Evolutionary conservation across 2,113 vertebrate species (phyloP), one percentile per base, ranked within the genome.

Genomic region (Dipodomys spectabilis): DNA sequence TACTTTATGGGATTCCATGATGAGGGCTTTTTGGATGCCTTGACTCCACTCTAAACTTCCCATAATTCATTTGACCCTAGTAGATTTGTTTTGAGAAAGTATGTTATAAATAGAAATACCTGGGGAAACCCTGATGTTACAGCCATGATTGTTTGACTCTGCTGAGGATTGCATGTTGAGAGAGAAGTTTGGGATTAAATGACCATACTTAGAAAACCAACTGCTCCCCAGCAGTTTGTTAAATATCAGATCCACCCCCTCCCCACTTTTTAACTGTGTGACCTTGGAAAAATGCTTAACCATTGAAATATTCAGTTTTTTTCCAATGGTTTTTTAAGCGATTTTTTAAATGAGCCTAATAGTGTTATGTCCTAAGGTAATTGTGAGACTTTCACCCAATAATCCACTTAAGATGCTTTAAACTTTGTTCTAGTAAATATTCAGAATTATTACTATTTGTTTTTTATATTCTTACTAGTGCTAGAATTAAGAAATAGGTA

Each of bases 401-500:
- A 82, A 80, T 49, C 27, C 62, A 53, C 25, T 2, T 73, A 71
- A 86, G 10, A 3, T 83, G 25, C 53, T 86, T 79, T 87, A 25
- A 88, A 88, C 35, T 19, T 80, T 94, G 62, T 60, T 88, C 12
- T 44, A 18, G 8, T 92, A 73, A 91, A 28, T 68, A 93, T 13
- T 95, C 57, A 75, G 62, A 77, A 44, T 78, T 87, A 73, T 84
- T 71, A 30, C 62, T 81, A 77, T 20, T 64, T 18, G 25, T 64
- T 65, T 81, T 75, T 94, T 88, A 1, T 82, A 79, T 88, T 81
- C 44, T 67, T 81, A 25, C 68, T 94, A 32, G 13, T 39, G 10
- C 68, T 84, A 74, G 32, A 23, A 78, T 92, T 87, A 92, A 94
- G 39, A 95, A 88, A 92, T 6, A 39, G 39, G 95, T 60, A 6